These are phyloP conservation scores for Acrobasis repandana DNA, from an alignment of 2,888 invertebrate genomes.

Conservation along the genomic window DNA sequence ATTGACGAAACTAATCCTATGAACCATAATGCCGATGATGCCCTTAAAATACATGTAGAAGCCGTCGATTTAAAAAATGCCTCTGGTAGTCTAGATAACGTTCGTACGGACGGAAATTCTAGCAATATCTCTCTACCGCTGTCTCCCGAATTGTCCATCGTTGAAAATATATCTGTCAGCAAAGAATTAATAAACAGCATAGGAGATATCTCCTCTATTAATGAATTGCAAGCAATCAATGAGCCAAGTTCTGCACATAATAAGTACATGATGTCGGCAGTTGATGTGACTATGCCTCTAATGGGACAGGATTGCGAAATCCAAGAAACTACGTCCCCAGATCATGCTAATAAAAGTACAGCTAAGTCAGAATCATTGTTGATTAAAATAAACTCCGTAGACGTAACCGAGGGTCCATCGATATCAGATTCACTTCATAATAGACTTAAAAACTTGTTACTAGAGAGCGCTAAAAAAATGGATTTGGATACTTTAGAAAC, in stretches of 20 bases:
- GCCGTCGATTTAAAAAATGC: background rate
- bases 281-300: conserved; percentile 60
- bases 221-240: conserved; percentile 45
- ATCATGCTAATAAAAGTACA: conserved; percentile 26
- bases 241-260: conserved; percentile 35
- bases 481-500: conserved; percentile 28
- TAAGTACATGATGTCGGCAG: conserved; percentile 50
- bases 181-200: conserved; percentile 46
- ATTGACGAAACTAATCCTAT: conserved; percentile 51
- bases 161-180: conserved; percentile 65
- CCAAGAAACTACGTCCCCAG: conserved; percentile 33
- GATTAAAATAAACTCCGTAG: conserved; percentile 48
- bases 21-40: conserved; percentile 27
- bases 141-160: conserved; percentile 71
- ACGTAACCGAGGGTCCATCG: conserved; percentile 47
- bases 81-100: background rate
- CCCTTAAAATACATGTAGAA: conserved; percentile 1
- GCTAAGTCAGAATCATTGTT: conserved; percentile 51
- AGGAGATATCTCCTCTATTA: conserved; percentile 44
- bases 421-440: conserved; percentile 58
- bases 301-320: conserved; percentile 61
- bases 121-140: conserved; percentile 62
- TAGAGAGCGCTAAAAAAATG: conserved; percentile 68
- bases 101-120: conserved; percentile 42
- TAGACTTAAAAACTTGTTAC: conserved; percentile 55